A percentile compares a stretch with the other conserved stretches of the same genome.
These are phyloP conservation scores for Pseudachorutes palmiensis DNA, from an alignment of 1,140 invertebrate genomes.

Conservation along the genomic window DNA sequence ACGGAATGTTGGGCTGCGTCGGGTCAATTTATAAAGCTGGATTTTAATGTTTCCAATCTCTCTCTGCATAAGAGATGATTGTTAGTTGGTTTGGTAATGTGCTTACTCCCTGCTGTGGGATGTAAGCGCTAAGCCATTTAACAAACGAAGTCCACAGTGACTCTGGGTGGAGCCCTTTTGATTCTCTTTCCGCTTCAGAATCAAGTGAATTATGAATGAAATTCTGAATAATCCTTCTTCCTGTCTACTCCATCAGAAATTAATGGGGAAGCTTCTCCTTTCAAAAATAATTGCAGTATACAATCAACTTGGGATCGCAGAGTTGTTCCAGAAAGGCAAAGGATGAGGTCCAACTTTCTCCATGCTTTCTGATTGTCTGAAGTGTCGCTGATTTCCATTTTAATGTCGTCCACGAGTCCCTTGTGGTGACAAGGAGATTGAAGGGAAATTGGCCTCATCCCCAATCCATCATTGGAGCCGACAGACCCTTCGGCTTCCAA, in stretches of 20 bases:
- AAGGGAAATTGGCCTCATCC: not conserved
- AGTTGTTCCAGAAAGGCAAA: no score
- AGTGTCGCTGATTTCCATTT: not conserved
- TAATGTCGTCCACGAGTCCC: not conserved
- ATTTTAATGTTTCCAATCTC: not conserved
- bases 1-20: no score
- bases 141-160: no score
- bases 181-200: not conserved
- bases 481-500: conserved; percentile 13
- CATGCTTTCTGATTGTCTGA: not conserved
- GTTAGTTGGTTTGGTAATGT: not conserved
- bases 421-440: conserved; percentile 5
- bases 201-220: conserved; percentile 11
- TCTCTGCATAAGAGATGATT: not conserved
- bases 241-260: not conserved
- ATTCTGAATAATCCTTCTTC: not conserved
- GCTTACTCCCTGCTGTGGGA: conserved; percentile 2
- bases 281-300: not conserved
- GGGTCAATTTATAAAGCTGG: not conserved
- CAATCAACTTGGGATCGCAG: no score
- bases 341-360: not conserved
- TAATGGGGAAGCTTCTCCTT: not conserved
- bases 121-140: not conserved
- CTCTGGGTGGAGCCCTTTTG: not conserved
- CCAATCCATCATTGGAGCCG: not conserved